Evolutionary conservation across 1,140 invertebrate species (phyloP).

Genomic region (Heterodera carotae): DNA sequence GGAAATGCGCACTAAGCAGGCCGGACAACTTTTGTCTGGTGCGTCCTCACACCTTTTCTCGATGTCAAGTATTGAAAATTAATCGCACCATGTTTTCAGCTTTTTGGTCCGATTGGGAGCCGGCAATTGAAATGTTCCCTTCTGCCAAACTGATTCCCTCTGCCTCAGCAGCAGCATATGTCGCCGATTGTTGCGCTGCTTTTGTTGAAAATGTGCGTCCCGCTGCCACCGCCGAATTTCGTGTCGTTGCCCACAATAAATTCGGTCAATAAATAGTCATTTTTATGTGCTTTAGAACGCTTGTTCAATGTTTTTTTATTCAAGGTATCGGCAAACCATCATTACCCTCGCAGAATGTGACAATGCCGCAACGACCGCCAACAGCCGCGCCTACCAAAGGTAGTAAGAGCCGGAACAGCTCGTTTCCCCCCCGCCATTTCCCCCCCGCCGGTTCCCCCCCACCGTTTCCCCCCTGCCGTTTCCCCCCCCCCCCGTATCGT

Average conservation of each 20-base stretch:
- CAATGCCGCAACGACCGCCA: conserved; percentile 70
- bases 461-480: no score
- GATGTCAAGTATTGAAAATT: no score
- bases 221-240: conserved; percentile 89
- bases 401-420: no score
- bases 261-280: no score
- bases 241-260: conserved; percentile 87
- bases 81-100: conserved; percentile 37
- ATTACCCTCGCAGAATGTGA: conserved; percentile 82
- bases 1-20: conserved; percentile 75
- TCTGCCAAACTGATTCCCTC: background rate
- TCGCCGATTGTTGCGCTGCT: conserved; percentile 72
- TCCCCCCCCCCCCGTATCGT: no score
- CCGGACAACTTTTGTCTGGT: conserved; percentile 17
- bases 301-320: no score
- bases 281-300: no score
- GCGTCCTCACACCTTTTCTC: background rate
- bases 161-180: no score
- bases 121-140: conserved; percentile 74
- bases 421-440: no score
- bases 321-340: conserved; percentile 86
- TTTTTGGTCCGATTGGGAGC: conserved; percentile 74
- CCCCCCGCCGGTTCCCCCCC: no score
- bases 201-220: conserved; percentile 84
- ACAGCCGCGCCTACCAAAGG: conserved; percentile 54